Evolutionary conservation across 2,888 invertebrate genomes (phyloP).

Genomic region (Dolichomitus sp.): DNA sequence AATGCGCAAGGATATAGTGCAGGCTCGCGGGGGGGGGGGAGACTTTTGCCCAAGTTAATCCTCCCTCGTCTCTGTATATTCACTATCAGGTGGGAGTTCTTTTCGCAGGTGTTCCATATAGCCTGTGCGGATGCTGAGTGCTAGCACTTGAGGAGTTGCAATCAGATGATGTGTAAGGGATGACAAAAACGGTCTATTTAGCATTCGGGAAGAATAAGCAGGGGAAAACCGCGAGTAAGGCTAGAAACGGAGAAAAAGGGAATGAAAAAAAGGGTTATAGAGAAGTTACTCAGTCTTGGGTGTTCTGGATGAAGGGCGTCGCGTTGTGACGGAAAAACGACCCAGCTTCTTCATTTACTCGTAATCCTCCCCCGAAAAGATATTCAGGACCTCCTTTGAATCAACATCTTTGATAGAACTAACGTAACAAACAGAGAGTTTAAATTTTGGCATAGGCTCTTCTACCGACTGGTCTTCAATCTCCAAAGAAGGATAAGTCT

Average conservation of each 20-base stretch:
- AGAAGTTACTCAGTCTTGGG: conserved; percentile 20
- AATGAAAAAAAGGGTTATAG: conserved; percentile 37
- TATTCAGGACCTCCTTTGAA: background rate
- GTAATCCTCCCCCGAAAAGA: background rate
- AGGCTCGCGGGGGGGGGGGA: background rate
- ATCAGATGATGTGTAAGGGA: conserved; percentile 21
- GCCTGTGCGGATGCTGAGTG: background rate
- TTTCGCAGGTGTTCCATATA: conserved; percentile 4
- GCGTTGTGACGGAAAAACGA: background rate
- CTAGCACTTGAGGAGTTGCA: background rate
- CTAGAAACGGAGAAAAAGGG: background rate
- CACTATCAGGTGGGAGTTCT: background rate
- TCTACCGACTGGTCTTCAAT: conserved; percentile 6
- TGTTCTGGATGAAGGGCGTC: background rate
- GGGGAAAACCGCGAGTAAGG: background rate
- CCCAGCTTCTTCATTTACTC: conserved; percentile 5
- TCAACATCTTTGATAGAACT: background rate
- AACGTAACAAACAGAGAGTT: background rate
- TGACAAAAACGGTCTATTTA: conserved; percentile 21
- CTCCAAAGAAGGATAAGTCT: conserved; percentile 7
- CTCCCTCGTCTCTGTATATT: conserved; percentile 40
- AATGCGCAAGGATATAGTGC: conserved; percentile 36
- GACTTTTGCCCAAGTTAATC: conserved; percentile 76
- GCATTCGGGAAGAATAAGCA: background rate
- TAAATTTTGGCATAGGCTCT: conserved; percentile 10